phyloP scores from a whole-genome alignment of 2,797 vertebrate genomes.

The Lutjanus campechanus region DNA sequence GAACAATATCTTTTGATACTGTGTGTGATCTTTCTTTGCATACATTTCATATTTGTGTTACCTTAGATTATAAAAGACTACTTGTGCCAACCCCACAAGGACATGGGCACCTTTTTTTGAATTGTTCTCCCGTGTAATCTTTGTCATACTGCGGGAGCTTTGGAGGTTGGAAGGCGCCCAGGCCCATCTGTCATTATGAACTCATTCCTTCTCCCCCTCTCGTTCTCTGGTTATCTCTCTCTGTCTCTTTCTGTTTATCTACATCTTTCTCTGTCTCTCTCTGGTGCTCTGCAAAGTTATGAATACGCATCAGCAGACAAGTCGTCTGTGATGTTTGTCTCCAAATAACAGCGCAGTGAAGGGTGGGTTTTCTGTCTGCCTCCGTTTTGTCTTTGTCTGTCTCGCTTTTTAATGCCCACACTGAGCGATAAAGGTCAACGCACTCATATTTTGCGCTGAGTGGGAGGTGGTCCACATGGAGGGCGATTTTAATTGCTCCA shows the following conservation, averaged over 20 bases:
- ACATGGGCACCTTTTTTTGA: conserved; percentile 11
- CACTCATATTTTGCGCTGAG: conserved; percentile 24
- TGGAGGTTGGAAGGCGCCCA: conserved; percentile 61
- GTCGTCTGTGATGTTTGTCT: conserved; percentile 31
- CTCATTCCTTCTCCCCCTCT: conserved; percentile 49
- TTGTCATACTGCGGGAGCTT: conserved; percentile 64
- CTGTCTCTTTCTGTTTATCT: conserved; percentile 13
- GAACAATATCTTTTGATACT: not conserved
- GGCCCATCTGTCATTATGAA: conserved; percentile 73
- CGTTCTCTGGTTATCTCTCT: conserved; percentile 7
- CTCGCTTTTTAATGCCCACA: conserved; percentile 2
- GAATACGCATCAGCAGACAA: conserved; percentile 34
- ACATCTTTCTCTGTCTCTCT: conserved; percentile 36
- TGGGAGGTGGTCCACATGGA: conserved; percentile 39
- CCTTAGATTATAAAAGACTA: conserved; percentile 18
- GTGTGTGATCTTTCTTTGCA: not conserved
- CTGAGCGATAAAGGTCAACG: conserved; percentile 48
- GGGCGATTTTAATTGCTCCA: conserved; percentile 49
- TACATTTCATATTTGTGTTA: conserved; percentile 1
- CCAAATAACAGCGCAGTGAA: conserved; percentile 14
- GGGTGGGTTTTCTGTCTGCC: conserved; percentile 14
- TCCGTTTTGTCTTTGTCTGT: conserved; percentile 11
- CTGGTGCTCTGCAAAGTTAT: conserved; percentile 29
- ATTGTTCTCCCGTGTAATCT: conserved; percentile 55
- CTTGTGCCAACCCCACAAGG: conserved; percentile 18